Evolutionary conservation across 2,113 vertebrate genomes (phyloP), one percentile per base, ranked within the genome.

Genomic region (Solea senegalensis): DNA sequence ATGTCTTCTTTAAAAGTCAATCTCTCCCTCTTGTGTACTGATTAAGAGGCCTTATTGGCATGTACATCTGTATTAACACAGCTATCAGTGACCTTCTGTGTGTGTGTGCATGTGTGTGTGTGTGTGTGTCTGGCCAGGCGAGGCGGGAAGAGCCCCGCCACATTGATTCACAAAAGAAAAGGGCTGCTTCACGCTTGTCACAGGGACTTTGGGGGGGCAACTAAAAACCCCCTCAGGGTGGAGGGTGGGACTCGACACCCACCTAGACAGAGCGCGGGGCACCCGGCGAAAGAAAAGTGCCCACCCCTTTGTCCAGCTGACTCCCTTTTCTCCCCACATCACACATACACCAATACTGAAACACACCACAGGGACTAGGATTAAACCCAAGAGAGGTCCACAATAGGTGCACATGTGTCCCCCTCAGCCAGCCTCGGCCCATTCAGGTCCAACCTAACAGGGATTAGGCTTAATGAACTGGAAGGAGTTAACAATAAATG

Each of bases 381-480:
- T 97, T 98, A 96, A 21, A 93, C 80, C 90, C 67, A 72, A 80
- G 86, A 92, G 82, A 88, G 90, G 14, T 15, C 91, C 93, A 97
- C 95, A 97, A 96, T 95, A 92, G 95, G 82, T 92, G 85, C 96
- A 96, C 95, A 97, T 97, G 96, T 92, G 51, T 45, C 92, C 90
- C 86, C 67, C 68, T 85, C 90, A 93, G 92, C 91, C 91, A 87
- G 93, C 89, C 71, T 66, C 72, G 91, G 89, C 90, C 93, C 90
- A 95, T 96, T 96, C 95, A 95, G 90, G 93, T 91, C 93, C 81
- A 78, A 83, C 85, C 90, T 95, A 94, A 93, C 95, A 91, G 93
- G 96, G 97, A 98, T 98, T 98, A 98, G 93, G 92, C 87, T 94
- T 96, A 97, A 98, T 97, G 96, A 99, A 96, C 94, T 95, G 95